phyloP scores from a whole-genome alignment of 2,888 invertebrate genomes.

The Mesorhabditis spiculigera region DNA sequence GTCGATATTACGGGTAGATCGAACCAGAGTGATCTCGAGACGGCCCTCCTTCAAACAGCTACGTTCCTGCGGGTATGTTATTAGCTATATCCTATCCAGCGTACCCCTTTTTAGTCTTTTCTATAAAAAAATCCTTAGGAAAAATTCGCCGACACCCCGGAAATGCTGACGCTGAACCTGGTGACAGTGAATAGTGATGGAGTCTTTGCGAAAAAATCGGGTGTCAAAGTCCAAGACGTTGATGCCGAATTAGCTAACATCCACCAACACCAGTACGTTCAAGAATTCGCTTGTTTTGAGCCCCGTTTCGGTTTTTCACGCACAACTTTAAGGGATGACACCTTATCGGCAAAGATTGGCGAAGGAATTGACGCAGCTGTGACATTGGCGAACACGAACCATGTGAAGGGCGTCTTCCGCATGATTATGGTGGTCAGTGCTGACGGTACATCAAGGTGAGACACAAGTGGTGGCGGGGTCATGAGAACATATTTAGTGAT shows the following conservation, averaged over 20 bases:
- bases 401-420: slow-evolving; percentile 38
- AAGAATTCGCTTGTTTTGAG: slow-evolving; percentile 11
- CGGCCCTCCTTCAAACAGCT: slow-evolving; percentile 15
- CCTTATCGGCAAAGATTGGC: slow-evolving; percentile 42
- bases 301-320: neutral
- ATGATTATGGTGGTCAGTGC: slow-evolving; percentile 44
- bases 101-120: slow-evolving; percentile 16
- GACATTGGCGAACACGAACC: slow-evolving; percentile 36
- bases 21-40: slow-evolving; percentile 15
- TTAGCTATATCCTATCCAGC: slow-evolving; percentile 9
- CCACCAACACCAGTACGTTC: slow-evolving; percentile 12
- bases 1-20: slow-evolving; percentile 45
- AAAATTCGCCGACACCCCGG: slow-evolving; percentile 19
- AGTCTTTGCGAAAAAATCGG: slow-evolving; percentile 23
- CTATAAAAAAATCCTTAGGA: slow-evolving; percentile 2
- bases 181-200: slow-evolving; percentile 45
- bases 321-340: slow-evolving; percentile 24
- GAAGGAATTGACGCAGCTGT: slow-evolving; percentile 43
- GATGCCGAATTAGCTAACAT: slow-evolving; percentile 15
- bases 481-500: slow-evolving; percentile 20
- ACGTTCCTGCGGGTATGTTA: neutral
- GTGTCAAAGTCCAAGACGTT: slow-evolving; percentile 20
- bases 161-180: slow-evolving; percentile 40
- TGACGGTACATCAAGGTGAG: slow-evolving; percentile 45
- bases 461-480: neutral